Base-by-base conservation (phyloP, 2,113 vertebrate genomes). In the Rostratula benghalensis region DNA sequence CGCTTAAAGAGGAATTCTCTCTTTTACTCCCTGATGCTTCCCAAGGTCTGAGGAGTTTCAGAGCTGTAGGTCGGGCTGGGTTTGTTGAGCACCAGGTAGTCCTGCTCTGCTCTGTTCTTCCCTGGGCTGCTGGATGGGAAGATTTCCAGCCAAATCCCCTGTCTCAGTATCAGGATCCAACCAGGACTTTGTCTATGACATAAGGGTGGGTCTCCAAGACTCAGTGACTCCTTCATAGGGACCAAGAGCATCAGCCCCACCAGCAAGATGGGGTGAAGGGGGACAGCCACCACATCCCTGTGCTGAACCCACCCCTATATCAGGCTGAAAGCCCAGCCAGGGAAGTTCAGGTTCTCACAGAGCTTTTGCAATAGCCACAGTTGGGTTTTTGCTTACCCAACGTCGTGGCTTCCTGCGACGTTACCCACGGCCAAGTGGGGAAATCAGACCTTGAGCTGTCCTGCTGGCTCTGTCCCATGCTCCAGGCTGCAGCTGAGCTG, bases 401-500 rank as follows among this genome's bases (percentile, higher is more conserved):
- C 9, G 0, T 15, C 0, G 1, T 53, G 85, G 90, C 51, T 94
- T 80, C 82, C 94, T 76, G 70, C 0, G 2, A 77, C 0, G 1
- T 93, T 90, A 54, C 71, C 84, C 78, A 67, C 1, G 0, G 18
- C 53, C 41, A 37, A 28, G 84, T 87, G 87, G 92, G 88, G 92
- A 90, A 96, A 83, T 77, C 87, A 74, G 75, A 88, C 18, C 87
- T 48, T 12, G 39, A 84, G 85, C 85, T 88, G 87, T n/a, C 30
- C 0, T 7, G 43, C 43, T 92, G 93, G 59, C 88, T 83, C 71
- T 65, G 63, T 57, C 92, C 59, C 59, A 7, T 57, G 76, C n/a
- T 39, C 50, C 88, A 80, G 48, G 31, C 67, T 80, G 67, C 75
- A 93, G 87, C 88, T 90, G 82, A 83, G 74, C 56, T 18, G 4